Evolutionary conservation across 2,113 vertebrate genomes (phyloP), one percentile per base, ranked within the genome.

Genomic region (Oophaga pumilio): DNA sequence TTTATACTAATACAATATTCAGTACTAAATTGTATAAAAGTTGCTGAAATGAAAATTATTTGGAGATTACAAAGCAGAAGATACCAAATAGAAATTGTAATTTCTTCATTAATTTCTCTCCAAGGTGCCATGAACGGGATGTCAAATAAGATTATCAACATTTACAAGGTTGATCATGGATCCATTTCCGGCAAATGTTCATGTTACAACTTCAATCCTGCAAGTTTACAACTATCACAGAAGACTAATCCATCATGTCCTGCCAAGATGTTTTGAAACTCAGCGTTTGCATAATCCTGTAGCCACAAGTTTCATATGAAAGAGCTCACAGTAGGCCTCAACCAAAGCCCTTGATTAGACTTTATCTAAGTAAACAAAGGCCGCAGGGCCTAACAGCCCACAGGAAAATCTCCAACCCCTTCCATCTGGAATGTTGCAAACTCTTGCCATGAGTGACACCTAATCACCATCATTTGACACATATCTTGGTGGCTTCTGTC

Each of bases 361-460:
- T 93, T 93, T 94, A 95, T 95, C 95, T 95, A 95, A 96, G 92
- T 96, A 95, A 97, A 96, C 94, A 95, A 91, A 90, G 89, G 92
- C 92, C 91, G 88, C 89, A 90, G 92, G 90, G 91, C 88, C 78
- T 14, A 91, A 90, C 62, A 84, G 89, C 92, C 92, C 90, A 89
- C 89, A 90, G 82, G 77, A 90, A 69, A 60, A 83, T 60, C 87
- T 50, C 59, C 76, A 43, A 33, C 76, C 24, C 28, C 11, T 90
- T 90, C 90, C 91, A 92, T 91, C 69, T 90, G 87, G 85, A 56
- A 91, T 88, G 79, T 18, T 89, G 87, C 82, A 43, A 88, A 22
- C 69, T 59, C 43, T 86, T 84, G 89, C 87, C 90, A 80, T 69
- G 73, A 91, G 71, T 68, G 85, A 68, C 33, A 7, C 22, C 86